Evolutionary conservation across 2,888 invertebrate genomes (phyloP), one percentile per base, ranked within the genome.

Genomic region (Gari tellinella): DNA sequence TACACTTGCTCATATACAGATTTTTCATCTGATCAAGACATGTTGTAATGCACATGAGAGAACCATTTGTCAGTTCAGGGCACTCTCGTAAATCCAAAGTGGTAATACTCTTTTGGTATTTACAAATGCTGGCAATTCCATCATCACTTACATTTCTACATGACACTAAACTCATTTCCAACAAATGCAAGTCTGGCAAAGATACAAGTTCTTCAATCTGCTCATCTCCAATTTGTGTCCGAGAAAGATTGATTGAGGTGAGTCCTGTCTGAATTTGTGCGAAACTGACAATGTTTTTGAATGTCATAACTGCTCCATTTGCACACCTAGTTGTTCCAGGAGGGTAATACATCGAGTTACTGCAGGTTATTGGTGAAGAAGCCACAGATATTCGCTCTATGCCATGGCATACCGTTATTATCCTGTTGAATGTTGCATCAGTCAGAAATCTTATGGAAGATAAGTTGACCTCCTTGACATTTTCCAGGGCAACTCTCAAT

Each of bases 251-350:
- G 25, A 96, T 90, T 10, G 93, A 93, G 80, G 94, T 95, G 19
- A 96, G 92, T 43, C 90, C 86, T 5, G 94, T 93, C 86, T 94
- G 94, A 1, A 92, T 90, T 57, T 91, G 91, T 52, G 95, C 92
- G 78, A 94, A 94, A 72, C 93, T 93, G 52, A 94, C 88, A 37
- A 96, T 92, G 86, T 94, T 95, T 80, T 94, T 93, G 86, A 95
- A 96, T 41, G 96, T 95, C 26, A 96, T 90, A 2, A 96, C 94
- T 84, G 95, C 94, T 84, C 95, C 95, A 51, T 95, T 95, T 31
- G 77, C 82, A 52, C 72, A 80, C 23, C 61, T 72, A 37, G 80
- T 78, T 5, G 56, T 65, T n/a, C 56, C 67, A 15, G 52, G 55
- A 14, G 81, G 67, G 48, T 94, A 94, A 46, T 95, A 94, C 19